phyloP scores from a whole-genome alignment of 2,797 vertebrate species.

The Acipenser ruthenus region DNA sequence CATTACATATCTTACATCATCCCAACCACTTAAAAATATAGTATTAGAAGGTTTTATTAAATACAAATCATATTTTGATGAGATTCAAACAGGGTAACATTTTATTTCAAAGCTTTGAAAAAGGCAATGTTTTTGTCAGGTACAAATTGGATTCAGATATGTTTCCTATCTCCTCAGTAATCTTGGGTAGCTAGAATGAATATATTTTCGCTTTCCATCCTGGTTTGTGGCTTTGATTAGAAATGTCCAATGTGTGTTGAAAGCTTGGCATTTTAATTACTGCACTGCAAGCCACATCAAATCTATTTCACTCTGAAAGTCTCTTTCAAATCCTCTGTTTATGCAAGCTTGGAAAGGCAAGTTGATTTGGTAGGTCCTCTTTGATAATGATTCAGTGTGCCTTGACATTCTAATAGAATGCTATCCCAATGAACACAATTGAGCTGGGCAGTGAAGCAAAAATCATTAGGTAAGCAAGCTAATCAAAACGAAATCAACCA shows the following conservation, averaged over 20 bases:
- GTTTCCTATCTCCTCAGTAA: slow-evolving; percentile 11
- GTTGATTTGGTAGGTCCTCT: slow-evolving; percentile 63
- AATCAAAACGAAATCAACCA: slow-evolving; percentile 67
- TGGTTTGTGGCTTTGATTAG: slow-evolving; percentile 21
- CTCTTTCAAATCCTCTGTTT: slow-evolving; percentile 44
- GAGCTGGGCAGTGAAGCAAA: slow-evolving; percentile 67
- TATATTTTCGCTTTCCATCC: slow-evolving; percentile 11
- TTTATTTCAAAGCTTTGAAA: too few relatives aligned
- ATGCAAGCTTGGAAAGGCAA: slow-evolving; percentile 43
- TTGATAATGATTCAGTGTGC: slow-evolving; percentile 68
- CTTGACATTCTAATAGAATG: slow-evolving; percentile 77
- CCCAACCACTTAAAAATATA: too few relatives aligned
- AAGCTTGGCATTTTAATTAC: slow-evolving; percentile 62
- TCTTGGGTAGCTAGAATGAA: slow-evolving; percentile 10
- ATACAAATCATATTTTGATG: too few relatives aligned
- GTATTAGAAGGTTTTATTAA: too few relatives aligned
- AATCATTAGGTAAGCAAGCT: slow-evolving; percentile 77
- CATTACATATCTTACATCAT: too few relatives aligned
- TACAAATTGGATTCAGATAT: slow-evolving; percentile 13
- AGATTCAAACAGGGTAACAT: too few relatives aligned
- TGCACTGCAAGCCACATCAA: slow-evolving; percentile 30
- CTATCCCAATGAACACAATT: slow-evolving; percentile 63
- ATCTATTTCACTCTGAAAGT: slow-evolving; percentile 46
- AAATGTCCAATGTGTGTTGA: slow-evolving; percentile 18
- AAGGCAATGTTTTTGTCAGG: too few relatives aligned